phyloP scores from a whole-genome alignment of 2,113 vertebrate species.

The Hydrolagus affinis region DNA sequence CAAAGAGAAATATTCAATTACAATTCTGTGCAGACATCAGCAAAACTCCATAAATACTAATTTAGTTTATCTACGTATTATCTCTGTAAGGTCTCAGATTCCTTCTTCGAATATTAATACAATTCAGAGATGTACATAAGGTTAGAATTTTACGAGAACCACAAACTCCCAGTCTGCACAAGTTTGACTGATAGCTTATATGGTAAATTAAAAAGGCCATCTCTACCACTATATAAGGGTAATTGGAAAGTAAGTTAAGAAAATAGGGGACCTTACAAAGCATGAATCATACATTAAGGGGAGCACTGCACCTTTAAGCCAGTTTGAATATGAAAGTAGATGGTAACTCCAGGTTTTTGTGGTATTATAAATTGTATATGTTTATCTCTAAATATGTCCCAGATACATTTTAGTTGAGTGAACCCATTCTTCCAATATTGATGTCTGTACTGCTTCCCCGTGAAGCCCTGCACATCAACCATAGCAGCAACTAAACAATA shows the following conservation, averaged over 20 bases:
- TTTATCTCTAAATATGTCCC: neutral
- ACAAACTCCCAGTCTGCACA: too few species aligned
- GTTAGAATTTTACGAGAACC: neutral
- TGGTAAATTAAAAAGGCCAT: neutral
- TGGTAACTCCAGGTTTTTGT: neutral
- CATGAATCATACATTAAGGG: neutral
- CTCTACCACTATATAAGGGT: neutral
- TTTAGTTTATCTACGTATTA: neutral
- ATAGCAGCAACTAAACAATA: neutral
- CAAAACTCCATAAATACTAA: neutral
- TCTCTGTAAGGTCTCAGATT: neutral
- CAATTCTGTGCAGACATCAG: neutral
- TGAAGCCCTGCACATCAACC: neutral
- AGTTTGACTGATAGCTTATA: neutral
- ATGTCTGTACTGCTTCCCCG: neutral
- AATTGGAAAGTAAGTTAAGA: neutral
- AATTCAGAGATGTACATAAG: neutral
- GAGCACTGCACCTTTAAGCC: neutral
- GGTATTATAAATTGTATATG: neutral
- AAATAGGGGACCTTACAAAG: neutral
- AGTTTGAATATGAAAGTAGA: neutral
- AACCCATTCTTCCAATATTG: neutral
- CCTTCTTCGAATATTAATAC: neutral
- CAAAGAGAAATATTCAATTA: neutral
- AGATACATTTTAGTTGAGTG: neutral